A percentile compares a stretch with the other conserved stretches of the same genome.
Conservation (phyloP, 2,888 invertebrate genomes). For the Apamea monoglypha region DNA sequence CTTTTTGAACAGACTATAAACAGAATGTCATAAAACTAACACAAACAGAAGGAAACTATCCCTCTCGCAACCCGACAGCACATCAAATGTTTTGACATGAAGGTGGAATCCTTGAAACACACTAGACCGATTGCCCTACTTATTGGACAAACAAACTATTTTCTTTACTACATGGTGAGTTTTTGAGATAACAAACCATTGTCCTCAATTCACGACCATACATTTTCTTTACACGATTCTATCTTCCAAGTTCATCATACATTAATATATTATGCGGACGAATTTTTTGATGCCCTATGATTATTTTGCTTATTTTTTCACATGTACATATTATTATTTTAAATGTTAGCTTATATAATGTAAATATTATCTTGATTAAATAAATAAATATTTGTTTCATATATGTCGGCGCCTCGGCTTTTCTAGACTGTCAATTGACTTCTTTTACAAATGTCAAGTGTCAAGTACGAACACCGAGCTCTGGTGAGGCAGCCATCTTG, state of each 20-base stretch:
- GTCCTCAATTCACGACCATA: not conserved
- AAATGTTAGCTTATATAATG: no score
- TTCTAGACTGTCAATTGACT: no score
- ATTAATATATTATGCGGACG: no score
- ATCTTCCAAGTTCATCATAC: not conserved
- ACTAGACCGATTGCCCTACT: constrained; percentile 30
- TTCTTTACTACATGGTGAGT: constrained; percentile 2
- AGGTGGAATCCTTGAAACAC: constrained; percentile 34
- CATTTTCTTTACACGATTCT: not conserved
- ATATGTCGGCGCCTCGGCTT: no score
- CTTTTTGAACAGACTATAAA: not conserved
- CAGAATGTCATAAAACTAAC: not conserved
- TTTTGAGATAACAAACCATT: not conserved
- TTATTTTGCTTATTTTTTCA: no score
- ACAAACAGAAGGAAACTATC: not conserved
- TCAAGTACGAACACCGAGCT: no score
- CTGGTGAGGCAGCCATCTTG: no score
- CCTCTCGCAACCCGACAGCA: not conserved
- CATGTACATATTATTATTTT: no score
- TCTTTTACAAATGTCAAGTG: no score
- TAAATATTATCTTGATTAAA: no score
- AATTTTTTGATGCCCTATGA: no score
- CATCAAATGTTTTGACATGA: constrained; percentile 34
- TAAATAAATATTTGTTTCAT: no score
- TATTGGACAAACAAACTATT: constrained; percentile 35